These are phyloP conservation scores for Tyria jacobaeae DNA, from an alignment of 2,888 invertebrate genomes.

Conservation along the genomic window DNA sequence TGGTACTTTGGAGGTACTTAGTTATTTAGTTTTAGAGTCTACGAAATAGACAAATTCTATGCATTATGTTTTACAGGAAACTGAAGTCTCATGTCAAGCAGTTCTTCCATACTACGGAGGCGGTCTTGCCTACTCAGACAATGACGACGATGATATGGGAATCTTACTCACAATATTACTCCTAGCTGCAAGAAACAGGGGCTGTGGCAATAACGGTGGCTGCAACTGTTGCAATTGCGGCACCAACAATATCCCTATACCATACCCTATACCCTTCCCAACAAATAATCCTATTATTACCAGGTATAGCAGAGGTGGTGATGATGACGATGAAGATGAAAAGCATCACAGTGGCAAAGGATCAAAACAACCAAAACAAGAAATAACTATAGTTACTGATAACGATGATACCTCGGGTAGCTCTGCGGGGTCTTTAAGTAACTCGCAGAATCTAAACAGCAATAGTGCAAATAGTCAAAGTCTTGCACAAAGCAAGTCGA, in stretches of 20 bases:
- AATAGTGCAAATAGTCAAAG: constrained; percentile 6
- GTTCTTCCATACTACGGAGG: constrained; percentile 52
- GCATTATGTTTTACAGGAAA: constrained; percentile 45
- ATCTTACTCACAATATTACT: constrained; percentile 65
- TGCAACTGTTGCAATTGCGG: constrained; percentile 57
- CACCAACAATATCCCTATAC: constrained; percentile 60
- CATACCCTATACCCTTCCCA: constrained; percentile 69
- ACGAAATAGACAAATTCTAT: not conserved
- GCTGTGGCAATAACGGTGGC: constrained; percentile 39
- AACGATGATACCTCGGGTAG: constrained; percentile 24
- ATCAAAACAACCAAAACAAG: constrained; percentile 14
- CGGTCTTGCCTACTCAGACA: constrained; percentile 49
- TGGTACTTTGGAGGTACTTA: too few relatives aligned
- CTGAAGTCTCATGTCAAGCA: constrained; percentile 52
- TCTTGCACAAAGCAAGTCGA: not conserved
- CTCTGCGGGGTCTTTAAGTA: not conserved
- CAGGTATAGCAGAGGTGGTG: constrained; percentile 15
- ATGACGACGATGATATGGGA: constrained; percentile 65
- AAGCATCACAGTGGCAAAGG: not conserved
- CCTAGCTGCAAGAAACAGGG: constrained; percentile 59
- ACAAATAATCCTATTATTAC: constrained; percentile 64
- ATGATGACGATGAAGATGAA: constrained; percentile 28
- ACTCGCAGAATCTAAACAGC: constrained; percentile 5
- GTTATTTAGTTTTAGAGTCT: too few relatives aligned
- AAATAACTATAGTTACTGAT: constrained; percentile 38